These are phyloP conservation scores for Atethmia centrago DNA, from an alignment of 2,888 invertebrate species.

Conservation along the genomic window DNA sequence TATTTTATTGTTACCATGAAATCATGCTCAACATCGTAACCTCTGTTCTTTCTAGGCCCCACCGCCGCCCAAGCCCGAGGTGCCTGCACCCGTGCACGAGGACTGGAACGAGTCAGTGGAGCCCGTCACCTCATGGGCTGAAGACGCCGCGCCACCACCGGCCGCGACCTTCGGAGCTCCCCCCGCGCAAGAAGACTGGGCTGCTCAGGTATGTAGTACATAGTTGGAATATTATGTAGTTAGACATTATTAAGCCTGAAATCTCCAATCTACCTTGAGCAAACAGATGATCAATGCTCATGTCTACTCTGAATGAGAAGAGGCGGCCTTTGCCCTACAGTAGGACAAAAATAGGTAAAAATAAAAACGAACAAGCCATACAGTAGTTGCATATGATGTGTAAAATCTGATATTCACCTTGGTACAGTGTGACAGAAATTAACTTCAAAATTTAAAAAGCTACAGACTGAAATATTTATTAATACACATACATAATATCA, in stretches of 20 bases:
- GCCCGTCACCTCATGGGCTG: conserved; percentile 86
- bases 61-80: conserved; percentile 83
- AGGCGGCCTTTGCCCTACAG: neutral
- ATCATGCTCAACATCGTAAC: neutral
- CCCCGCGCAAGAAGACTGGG: conserved; percentile 91
- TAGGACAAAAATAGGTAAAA: no score
- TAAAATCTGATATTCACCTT: no score
- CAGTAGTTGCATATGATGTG: no score
- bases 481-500: no score
- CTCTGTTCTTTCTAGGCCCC: conserved; percentile 75
- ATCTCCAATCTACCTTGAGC: no score
- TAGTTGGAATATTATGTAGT: neutral
- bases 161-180: conserved; percentile 82
- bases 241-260: neutral
- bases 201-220: conserved; percentile 82
- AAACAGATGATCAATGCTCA: neutral
- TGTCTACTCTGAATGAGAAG: neutral
- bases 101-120: conserved; percentile 86
- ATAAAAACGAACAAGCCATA: no score
- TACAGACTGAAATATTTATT: no score
- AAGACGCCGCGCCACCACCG: conserved; percentile 80
- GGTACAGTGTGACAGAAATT: no score
- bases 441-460: no score
- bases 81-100: conserved; percentile 83
- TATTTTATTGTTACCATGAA: neutral